Conservation (phyloP, 1,140 invertebrate species). For the Bombus cullumanus region DNA sequence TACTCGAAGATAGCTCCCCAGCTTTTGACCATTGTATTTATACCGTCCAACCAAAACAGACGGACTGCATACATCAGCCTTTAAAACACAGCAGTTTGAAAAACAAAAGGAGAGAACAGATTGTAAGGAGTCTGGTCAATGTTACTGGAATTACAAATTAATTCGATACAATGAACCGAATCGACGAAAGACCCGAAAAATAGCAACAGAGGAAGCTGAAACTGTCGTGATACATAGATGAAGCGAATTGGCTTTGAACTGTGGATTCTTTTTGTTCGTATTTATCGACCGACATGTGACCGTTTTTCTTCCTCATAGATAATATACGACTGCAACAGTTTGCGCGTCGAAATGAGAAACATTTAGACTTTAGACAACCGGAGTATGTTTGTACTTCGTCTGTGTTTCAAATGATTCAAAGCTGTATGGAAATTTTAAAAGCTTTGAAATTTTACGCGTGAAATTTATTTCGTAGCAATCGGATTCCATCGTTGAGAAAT, state of each 20-base stretch:
- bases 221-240: neutral
- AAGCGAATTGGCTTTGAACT: neutral
- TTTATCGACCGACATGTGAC: neutral
- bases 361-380: neutral
- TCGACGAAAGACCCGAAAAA: neutral
- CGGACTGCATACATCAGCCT: constrained; percentile 32
- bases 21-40: constrained; percentile 65
- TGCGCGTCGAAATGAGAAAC: neutral
- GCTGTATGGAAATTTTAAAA: neutral
- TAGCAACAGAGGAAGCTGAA: neutral
- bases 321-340: neutral
- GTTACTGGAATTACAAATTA: neutral
- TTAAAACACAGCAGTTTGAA: constrained; percentile 42
- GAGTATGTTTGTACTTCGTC: too few relatives aligned
- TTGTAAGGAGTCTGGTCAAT: neutral
- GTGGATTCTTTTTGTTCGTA: neutral
- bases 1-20: constrained; percentile 44
- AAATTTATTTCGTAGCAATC: neutral
- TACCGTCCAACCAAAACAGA: constrained; percentile 58
- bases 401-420: neutral
- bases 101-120: constrained; percentile 9
- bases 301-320: neutral
- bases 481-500: too few relatives aligned
- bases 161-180: neutral
- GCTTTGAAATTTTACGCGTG: neutral